Conservation (phyloP, 1,140 invertebrate species). For the Zaprionus ornatus region DNA sequence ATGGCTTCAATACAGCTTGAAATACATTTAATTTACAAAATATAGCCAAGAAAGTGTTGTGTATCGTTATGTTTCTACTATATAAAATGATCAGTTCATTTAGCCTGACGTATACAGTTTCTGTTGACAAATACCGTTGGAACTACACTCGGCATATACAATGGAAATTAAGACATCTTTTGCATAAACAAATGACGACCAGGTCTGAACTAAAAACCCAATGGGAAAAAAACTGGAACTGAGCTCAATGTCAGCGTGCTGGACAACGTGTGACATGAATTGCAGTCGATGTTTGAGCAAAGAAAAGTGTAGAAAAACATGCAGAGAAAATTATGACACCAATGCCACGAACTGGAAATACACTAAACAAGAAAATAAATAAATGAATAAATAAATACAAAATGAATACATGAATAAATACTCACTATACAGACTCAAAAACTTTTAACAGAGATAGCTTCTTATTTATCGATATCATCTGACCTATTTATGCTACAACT, state of each 20-base stretch:
- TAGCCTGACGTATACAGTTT: not conserved
- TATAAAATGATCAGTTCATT: not conserved
- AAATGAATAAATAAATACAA: too few species aligned
- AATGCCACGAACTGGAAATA: not conserved
- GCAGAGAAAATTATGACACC: not conserved
- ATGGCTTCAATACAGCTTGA: too few species aligned
- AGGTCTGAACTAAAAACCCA: not conserved
- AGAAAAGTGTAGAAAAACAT: not conserved
- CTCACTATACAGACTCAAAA: not conserved
- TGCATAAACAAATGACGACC: not conserved
- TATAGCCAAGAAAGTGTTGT: too few species aligned
- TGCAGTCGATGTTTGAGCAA: conserved; percentile 45
- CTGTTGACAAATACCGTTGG: too few species aligned
- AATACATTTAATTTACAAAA: too few species aligned
- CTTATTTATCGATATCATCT: not conserved
- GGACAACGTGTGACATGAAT: conserved; percentile 42
- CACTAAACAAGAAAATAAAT: not conserved
- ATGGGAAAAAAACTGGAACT: not conserved
- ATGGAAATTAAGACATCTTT: not conserved
- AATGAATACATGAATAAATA: too few species aligned
- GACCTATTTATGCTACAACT: too few species aligned
- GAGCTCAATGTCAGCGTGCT: not conserved
- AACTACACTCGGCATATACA: too few species aligned
- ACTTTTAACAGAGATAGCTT: not conserved
- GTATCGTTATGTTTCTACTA: too few species aligned